Conservation (phyloP, 2,888 invertebrate genomes). For the Vannuccia rotundouncinata region DNA sequence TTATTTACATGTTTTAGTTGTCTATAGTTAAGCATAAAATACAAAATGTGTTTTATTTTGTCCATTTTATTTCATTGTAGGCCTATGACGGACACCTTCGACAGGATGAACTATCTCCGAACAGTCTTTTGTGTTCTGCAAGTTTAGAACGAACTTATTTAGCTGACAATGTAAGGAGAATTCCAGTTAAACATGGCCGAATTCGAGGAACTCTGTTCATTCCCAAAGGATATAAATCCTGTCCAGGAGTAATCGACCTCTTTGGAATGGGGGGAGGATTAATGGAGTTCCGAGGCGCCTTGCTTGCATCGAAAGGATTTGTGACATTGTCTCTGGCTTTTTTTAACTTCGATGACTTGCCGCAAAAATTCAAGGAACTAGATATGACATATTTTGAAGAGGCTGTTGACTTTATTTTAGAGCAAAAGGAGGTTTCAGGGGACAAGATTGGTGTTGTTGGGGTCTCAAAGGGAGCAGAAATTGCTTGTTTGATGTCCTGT, state of each 20-base stretch:
- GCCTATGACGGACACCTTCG: neutral
- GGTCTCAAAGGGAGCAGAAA: slow-evolving; percentile 3
- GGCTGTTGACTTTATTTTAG: slow-evolving; percentile 1
- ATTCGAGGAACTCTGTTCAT: slow-evolving; percentile 45
- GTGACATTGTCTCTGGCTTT: slow-evolving; percentile 46
- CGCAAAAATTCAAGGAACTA: slow-evolving; percentile 32
- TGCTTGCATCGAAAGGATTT: slow-evolving; percentile 48
- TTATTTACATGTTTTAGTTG: no score
- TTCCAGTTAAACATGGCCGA: slow-evolving; percentile 43
- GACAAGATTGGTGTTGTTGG: slow-evolving; percentile 18
- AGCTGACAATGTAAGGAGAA: slow-evolving; percentile 42
- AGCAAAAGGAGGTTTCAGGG: neutral
- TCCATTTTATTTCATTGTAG: neutral
- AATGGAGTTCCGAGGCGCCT: slow-evolving; percentile 46
- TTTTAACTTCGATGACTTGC: slow-evolving; percentile 44
- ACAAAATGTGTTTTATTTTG: no score
- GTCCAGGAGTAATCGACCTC: slow-evolving; percentile 48
- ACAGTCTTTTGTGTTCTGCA: neutral
- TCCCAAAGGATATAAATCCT: slow-evolving; percentile 42
- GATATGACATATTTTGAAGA: slow-evolving; percentile 43
- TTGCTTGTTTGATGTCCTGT: neutral
- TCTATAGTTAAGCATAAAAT: no score
- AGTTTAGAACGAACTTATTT: slow-evolving; percentile 43
- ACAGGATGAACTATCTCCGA: neutral
- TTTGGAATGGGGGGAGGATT: slow-evolving; percentile 49